These are phyloP conservation scores for Reinhardtius hippoglossoides DNA, from an alignment of 2,113 vertebrate genomes.

Conservation along the genomic window DNA sequence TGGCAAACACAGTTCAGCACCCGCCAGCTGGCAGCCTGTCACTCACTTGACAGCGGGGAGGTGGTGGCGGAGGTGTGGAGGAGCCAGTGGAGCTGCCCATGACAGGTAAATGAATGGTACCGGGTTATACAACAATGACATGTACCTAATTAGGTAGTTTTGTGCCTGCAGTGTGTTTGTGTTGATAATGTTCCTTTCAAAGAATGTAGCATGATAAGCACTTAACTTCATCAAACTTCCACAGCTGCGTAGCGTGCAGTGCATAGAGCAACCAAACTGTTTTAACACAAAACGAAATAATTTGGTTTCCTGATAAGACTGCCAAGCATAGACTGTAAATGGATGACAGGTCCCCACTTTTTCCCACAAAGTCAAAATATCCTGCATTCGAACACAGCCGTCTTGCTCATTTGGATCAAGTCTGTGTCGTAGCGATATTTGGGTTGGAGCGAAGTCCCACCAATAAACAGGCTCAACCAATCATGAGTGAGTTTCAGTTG, in stretches of 20 bases:
- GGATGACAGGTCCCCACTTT: too few relatives aligned
- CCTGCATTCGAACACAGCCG: too few relatives aligned
- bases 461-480: too few relatives aligned
- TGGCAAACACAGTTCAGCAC: constrained; percentile 51
- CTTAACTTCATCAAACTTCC: constrained; percentile 15
- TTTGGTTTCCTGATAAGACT: background rate
- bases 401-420: too few relatives aligned
- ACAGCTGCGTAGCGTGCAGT: background rate
- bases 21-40: constrained; percentile 57
- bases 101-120: constrained; percentile 68
- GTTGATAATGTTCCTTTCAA: constrained; percentile 34
- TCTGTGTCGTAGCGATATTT: too few relatives aligned
- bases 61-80: constrained; percentile 13
- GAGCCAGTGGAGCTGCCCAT: constrained; percentile 32
- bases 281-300: background rate
- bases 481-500: too few relatives aligned
- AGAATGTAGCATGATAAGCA: constrained; percentile 44
- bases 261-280: background rate
- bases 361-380: too few relatives aligned
- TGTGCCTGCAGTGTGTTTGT: constrained; percentile 35
- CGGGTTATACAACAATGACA: constrained; percentile 35
- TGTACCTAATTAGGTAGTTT: constrained; percentile 53
- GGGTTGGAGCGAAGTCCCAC: too few relatives aligned
- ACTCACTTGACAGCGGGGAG: constrained; percentile 39
- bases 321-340: too few relatives aligned